These are phyloP conservation scores for Callosobruchus maculatus DNA, from an alignment of 2,888 invertebrate species.

Conservation along the genomic window DNA sequence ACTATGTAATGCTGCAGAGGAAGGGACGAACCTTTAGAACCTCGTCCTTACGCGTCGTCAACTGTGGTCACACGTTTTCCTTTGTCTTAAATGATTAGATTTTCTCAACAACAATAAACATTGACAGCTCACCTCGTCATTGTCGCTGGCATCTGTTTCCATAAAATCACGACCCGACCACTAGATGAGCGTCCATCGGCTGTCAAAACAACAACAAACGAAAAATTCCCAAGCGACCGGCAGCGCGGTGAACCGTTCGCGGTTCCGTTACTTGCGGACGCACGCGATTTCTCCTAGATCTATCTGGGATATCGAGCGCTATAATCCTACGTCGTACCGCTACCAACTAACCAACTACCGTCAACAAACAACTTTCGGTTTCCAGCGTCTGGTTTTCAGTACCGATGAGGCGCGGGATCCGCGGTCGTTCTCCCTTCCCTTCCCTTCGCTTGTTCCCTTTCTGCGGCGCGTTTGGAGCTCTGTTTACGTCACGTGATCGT, in stretches of 20 bases:
- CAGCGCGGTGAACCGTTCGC: not conserved
- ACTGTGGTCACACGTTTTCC: too few species aligned
- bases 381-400: not conserved
- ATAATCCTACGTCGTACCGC: not conserved
- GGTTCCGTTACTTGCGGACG: not conserved
- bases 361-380: not conserved
- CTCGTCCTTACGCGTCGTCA: too few species aligned
- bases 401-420: not conserved
- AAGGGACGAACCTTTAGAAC: too few species aligned
- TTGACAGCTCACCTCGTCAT: not conserved
- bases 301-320: not conserved
- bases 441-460: not conserved
- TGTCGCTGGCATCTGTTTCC: not conserved
- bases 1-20: too few species aligned
- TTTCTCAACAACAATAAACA: too few species aligned
- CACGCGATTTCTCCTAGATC: not conserved
- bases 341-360: not conserved
- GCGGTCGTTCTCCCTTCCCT: not conserved
- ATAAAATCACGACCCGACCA: not conserved
- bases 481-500: conserved; percentile 1
- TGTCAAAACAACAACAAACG: not conserved
- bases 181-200: not conserved
- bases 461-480: not conserved
- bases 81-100: too few species aligned
- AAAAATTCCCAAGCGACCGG: not conserved